Conservation (phyloP, 1,140 invertebrate species). For the Oscheius sp. region DNA sequence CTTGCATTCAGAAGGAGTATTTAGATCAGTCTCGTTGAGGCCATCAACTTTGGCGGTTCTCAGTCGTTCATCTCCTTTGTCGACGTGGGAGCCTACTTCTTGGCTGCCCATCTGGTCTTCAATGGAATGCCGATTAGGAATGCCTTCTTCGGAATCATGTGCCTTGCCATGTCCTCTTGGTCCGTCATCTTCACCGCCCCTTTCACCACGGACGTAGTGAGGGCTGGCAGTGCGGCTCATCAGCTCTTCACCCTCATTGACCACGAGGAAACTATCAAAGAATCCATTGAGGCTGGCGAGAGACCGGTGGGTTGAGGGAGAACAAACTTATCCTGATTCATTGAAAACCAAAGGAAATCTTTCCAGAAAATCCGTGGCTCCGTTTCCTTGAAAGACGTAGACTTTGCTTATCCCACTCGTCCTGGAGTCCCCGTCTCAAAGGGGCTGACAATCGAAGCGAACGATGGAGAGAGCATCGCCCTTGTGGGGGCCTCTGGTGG, state of each 20-base stretch:
- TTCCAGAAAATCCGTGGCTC: slow-evolving; percentile 17
- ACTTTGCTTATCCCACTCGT: slow-evolving; percentile 62
- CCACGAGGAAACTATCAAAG: slow-evolving; percentile 55
- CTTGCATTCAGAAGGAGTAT: background rate
- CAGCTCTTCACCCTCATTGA: slow-evolving; percentile 59
- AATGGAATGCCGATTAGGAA: background rate
- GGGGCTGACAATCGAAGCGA: slow-evolving; percentile 72
- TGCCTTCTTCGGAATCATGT: slow-evolving; percentile 10
- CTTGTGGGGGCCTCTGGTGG: slow-evolving; percentile 79
- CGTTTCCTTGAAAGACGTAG: slow-evolving; percentile 59
- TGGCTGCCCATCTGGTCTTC: slow-evolving; percentile 18
- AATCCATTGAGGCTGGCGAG: slow-evolving; percentile 38
- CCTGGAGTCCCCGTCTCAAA: slow-evolving; percentile 68
- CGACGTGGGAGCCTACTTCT: slow-evolving; percentile 8
- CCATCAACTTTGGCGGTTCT: slow-evolving; percentile 2
- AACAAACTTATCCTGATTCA: background rate
- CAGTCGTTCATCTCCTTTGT: slow-evolving; percentile 18
- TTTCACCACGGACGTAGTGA: slow-evolving; percentile 61
- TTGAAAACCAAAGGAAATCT: background rate
- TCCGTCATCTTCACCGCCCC: slow-evolving; percentile 18
- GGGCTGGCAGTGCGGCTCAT: slow-evolving; percentile 57
- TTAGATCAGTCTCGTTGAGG: slow-evolving; percentile 9
- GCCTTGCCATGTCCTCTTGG: slow-evolving; percentile 14
- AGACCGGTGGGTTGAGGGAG: slow-evolving; percentile 39
- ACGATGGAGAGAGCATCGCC: slow-evolving; percentile 79